A percentile compares a stretch with the other conserved stretches of the same genome.
phyloP scores from a whole-genome alignment of 2,113 vertebrate species.

The Alaudala cheleensis region DNA sequence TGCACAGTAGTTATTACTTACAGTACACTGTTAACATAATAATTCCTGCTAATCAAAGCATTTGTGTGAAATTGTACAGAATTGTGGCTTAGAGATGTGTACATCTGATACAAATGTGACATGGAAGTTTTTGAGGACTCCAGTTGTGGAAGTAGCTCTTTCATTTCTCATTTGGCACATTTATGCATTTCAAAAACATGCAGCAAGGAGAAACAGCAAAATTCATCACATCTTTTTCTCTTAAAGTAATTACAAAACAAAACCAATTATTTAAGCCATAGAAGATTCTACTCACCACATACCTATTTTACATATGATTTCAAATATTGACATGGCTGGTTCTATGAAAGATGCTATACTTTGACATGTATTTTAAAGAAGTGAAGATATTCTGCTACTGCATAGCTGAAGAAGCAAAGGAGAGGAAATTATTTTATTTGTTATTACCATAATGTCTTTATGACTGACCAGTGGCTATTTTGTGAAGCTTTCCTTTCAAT shows the following conservation, averaged over 20 bases:
- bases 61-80: not conserved
- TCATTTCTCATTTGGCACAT: not conserved
- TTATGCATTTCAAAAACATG: not conserved
- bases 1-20: not conserved
- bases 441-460: not conserved
- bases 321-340: not conserved
- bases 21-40: not conserved
- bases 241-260: not conserved
- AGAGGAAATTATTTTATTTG: not conserved
- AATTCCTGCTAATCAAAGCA: not conserved
- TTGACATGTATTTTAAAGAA: not conserved
- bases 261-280: not conserved
- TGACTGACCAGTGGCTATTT: not conserved
- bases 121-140: not conserved
- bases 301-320: not conserved
- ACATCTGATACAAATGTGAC: not conserved
- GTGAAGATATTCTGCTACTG: not conserved
- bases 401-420: not conserved
- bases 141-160: not conserved
- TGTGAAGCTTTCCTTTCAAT: not conserved
- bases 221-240: not conserved
- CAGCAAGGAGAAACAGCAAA: not conserved
- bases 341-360: not conserved
- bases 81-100: not conserved
- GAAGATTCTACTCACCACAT: not conserved